These are phyloP conservation scores for Dascillus cervinus DNA, from an alignment of 2,888 invertebrate species.

Conservation along the genomic window DNA sequence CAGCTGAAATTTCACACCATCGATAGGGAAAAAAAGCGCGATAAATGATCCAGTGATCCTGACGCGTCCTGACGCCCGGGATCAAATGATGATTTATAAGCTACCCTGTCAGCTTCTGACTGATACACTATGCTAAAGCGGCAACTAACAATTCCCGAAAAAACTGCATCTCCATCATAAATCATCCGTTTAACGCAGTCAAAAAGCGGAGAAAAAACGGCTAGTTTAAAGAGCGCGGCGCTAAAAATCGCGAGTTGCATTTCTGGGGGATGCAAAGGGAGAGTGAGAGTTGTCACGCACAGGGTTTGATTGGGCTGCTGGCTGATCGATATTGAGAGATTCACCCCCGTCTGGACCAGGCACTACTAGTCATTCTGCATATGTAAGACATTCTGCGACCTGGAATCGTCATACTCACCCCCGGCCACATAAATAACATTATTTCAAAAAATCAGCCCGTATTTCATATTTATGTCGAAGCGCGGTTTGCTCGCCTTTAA, in stretches of 20 bases:
- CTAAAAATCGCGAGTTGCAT: background rate
- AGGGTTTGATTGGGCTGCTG: conserved; percentile 43
- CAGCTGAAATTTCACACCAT: background rate
- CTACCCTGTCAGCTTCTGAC: conserved; percentile 33
- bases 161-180: conserved; percentile 35
- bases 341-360: conserved; percentile 39
- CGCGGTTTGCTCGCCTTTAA: conserved; percentile 11
- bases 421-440: conserved; percentile 13
- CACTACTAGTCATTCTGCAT: conserved; percentile 36
- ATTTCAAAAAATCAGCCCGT: conserved; percentile 17
- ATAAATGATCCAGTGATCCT: conserved; percentile 34
- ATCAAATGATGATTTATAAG: conserved; percentile 42
- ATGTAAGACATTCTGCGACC: conserved; percentile 22
- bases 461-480: conserved; percentile 18
- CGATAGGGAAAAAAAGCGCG: conserved; percentile 23
- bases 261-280: background rate
- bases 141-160: conserved; percentile 32
- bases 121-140: conserved; percentile 41
- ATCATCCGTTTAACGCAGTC: conserved; percentile 41
- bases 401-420: conserved; percentile 10
- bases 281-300: conserved; percentile 38
- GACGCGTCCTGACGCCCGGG: conserved; percentile 26
- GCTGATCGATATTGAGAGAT: conserved; percentile 43
- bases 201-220: conserved; percentile 32
- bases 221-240: background rate